Base-by-base conservation (phyloP, 2,888 invertebrate species). In the Philonicus albiceps region DNA sequence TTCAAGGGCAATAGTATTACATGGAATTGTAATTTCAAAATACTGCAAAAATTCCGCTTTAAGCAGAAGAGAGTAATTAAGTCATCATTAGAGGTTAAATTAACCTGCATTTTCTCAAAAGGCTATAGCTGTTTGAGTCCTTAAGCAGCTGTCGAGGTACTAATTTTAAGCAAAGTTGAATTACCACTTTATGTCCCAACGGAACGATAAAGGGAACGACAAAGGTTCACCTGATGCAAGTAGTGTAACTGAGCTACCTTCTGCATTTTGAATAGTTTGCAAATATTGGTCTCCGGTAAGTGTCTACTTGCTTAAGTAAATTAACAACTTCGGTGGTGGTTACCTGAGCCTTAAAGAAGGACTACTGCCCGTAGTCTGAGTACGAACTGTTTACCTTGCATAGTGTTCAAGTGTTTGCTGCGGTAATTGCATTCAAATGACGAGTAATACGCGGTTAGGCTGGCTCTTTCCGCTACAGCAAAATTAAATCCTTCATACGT, bases 371-470 rank as follows among this genome's bases (percentile, higher is more conserved):
- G 30, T 43, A 78, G 43, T 27, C 53, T 53, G 30, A 80, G 55
- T 7, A 53, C n/a, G 22, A 27, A 22, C 27, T 40, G 40, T 76
- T 76, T 37, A 7, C 34, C 40, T 22, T 76, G 40, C 19, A 37
- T n/a, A 76, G 76, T 76, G 76, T 34, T n/a, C 76, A 5, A 76
- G 76, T 76, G 76, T 40, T 76, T 40, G 22, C 76, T 22, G 40
- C 40, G 76, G 76, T 76, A 76, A 76, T 76, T 76, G 19, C 40
- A 76, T 37, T 76, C 76, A 76, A 76, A 76, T 76, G 76, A 40
- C 76, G 22, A 76, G 76, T 76, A 76, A 19, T 76, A 40, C 31
- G n/a, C 74, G 34, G 76, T 22, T 76, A 13, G 76, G 76, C 11
- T 22, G 19, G 8, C 22, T 64, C 64, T 19, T 64, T 64, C 19